Base-by-base conservation (phyloP, 2,797 vertebrate genomes). In the Ciconia nigra region DNA sequence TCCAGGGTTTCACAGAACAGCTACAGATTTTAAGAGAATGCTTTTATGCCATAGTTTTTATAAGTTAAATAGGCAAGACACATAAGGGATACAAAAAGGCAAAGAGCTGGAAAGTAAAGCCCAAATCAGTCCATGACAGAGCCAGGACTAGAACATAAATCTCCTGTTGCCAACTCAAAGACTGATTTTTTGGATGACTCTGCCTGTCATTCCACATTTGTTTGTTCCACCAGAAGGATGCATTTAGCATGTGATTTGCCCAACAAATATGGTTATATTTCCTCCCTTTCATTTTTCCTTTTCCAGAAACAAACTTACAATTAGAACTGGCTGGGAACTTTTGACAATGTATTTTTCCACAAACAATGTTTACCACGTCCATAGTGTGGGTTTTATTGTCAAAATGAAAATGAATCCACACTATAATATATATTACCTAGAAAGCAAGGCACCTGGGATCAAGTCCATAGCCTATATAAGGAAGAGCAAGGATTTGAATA, bases 301-400 rank as follows among this genome's bases (percentile, higher is more conserved):
- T 67, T 87, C 46, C 54, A 84, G 90, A 87, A 91, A 59, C 44
- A 84, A 90, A 54, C 55, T 55, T 76, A 19, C 62, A 88, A 79
- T 93, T 93, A 96, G 42, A 94, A 88, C 10, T 86, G 46, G 3
- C 58, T 89, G 83, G 88, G 88, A 95, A 90, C 19, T 35, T 89
- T 41, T 51, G 31, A 66, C 46, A 42, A 35, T 14, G 18, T 47
- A 7, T 44, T 69, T 93, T 93, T 86, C 37, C 72, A 77, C 8
- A 1, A 31, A 29, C 46, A 44, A 9, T 1, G 2, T 24, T 91
- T 76, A 77, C 8, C 12, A 1, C 1, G 13, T 65, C 70, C 19
- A 18, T 31, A 39, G 9, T 54, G 33, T 59, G 42, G 24, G 52
- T 72, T 69, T 88, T 93, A 72, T 52, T 69, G 20, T 54, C 16